Conservation (phyloP, 2,797 vertebrate species). For the Rallus crepitans region DNA sequence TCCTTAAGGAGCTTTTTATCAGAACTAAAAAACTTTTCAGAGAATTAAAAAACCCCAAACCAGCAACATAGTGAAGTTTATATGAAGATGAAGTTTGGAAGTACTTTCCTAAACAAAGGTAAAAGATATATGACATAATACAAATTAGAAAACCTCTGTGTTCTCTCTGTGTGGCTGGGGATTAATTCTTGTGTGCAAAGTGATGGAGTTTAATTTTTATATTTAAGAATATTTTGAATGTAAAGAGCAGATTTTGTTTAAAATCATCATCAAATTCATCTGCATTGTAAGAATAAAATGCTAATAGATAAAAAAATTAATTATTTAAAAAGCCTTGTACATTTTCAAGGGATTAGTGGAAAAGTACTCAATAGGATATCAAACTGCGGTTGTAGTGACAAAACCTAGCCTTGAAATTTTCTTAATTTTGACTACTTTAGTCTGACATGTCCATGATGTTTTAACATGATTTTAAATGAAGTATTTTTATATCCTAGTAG, state of each 20-base stretch:
- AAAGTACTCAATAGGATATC: background rate
- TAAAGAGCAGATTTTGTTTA: background rate
- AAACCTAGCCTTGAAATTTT: background rate
- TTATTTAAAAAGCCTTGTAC: background rate
- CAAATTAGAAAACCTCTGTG: accelerated
- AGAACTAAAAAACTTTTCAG: background rate
- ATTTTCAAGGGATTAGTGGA: background rate
- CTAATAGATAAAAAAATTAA: background rate
- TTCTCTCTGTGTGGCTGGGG: background rate
- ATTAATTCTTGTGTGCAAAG: background rate
- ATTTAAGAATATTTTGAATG: background rate
- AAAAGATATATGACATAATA: background rate
- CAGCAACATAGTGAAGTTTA: background rate
- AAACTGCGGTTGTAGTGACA: background rate
- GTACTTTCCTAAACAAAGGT: background rate
- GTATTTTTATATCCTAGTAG: background rate
- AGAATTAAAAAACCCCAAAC: background rate
- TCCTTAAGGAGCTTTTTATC: background rate
- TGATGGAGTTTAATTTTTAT: background rate
- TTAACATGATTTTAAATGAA: background rate
- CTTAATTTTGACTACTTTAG: background rate
- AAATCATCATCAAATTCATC: background rate
- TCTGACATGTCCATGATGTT: background rate
- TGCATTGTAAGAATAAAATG: background rate
- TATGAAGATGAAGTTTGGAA: background rate